Evolutionary conservation across 2,888 invertebrate species (phyloP).

Genomic region (Fragum sueziense): DNA sequence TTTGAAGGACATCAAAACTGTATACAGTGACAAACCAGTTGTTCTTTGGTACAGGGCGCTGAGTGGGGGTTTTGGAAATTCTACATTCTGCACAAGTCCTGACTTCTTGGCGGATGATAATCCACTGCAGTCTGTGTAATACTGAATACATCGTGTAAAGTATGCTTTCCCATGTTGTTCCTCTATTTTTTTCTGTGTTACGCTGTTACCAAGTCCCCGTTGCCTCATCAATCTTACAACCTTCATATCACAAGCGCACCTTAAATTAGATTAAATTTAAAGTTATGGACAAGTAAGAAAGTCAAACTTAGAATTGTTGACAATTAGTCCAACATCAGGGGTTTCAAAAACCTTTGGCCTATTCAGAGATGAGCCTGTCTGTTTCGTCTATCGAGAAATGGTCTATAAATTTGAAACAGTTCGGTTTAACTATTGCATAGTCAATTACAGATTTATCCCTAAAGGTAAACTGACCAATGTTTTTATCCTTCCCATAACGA

Average conservation of each 20-base stretch:
- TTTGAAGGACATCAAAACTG: constrained; percentile 50
- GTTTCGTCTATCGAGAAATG: too few species aligned
- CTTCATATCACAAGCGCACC: neutral
- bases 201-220: neutral
- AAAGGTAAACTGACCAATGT: too few species aligned
- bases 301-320: too few species aligned
- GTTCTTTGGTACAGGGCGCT: constrained; percentile 32
- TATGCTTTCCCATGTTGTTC: constrained; percentile 53
- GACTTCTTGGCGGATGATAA: constrained; percentile 36
- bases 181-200: constrained; percentile 25
- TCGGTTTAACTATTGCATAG: too few species aligned
- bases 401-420: too few species aligned
- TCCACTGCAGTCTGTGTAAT: constrained; percentile 48
- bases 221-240: neutral
- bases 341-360: too few species aligned
- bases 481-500: too few species aligned
- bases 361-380: too few species aligned
- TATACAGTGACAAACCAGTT: constrained; percentile 50
- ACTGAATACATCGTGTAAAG: constrained; percentile 40
- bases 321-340: too few species aligned
- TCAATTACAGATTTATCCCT: too few species aligned
- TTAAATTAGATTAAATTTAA: too few species aligned
- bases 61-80: constrained; percentile 36
- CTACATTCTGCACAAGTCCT: neutral
- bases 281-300: too few species aligned